These are phyloP conservation scores for Nasua narica DNA, from an alignment of 2,797 vertebrate genomes.

Conservation along the genomic window DNA sequence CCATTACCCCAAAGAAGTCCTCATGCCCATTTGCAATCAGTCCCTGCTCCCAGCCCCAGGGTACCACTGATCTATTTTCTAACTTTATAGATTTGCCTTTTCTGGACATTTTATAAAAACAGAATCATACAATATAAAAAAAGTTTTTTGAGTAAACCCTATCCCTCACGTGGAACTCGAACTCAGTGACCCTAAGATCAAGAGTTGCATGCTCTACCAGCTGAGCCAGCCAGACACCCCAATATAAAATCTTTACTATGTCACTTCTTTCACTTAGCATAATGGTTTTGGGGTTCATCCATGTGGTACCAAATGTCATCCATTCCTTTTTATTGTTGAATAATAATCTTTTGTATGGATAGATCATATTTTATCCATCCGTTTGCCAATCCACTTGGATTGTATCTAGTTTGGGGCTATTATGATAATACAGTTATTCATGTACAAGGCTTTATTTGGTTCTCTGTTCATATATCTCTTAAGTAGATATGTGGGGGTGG, in stretches of 20 bases:
- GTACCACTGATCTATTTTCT: neutral
- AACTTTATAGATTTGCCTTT: neutral
- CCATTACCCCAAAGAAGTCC: neutral
- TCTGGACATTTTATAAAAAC: constrained; percentile 3
- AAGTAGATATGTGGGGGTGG: neutral
- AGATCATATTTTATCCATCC: neutral
- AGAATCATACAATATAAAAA: neutral
- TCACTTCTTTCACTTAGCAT: neutral
- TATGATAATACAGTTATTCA: neutral
- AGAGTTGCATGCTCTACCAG: neutral
- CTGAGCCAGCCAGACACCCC: neutral
- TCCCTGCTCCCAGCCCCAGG: neutral
- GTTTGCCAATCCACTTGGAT: neutral
- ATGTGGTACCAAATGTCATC: neutral
- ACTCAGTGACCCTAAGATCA: neutral
- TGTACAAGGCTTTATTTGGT: neutral
- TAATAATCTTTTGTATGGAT: neutral
- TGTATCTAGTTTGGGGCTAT: neutral
- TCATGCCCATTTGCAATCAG: neutral
- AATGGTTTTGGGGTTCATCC: neutral
- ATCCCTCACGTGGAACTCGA: neutral
- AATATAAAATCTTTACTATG: neutral
- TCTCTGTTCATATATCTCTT: neutral
- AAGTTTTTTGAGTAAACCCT: neutral
- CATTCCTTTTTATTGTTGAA: neutral